A percentile compares a stretch with the other conserved stretches of the same genome.
These are phyloP conservation scores for Ceratosolen fusciceps DNA, from an alignment of 1,140 invertebrate genomes.

Conservation along the genomic window DNA sequence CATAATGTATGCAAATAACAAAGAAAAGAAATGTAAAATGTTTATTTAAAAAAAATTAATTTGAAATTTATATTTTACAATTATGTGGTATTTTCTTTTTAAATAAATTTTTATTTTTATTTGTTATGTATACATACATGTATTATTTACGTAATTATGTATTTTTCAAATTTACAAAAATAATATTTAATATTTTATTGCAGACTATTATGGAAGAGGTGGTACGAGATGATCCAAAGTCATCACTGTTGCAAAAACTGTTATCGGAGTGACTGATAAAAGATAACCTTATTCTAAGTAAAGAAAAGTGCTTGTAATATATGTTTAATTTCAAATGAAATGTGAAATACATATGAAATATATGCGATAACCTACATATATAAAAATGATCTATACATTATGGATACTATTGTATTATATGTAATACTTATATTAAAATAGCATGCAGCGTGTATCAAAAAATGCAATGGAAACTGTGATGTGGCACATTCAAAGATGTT, in stretches of 20 bases:
- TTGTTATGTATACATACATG: conserved; percentile 44
- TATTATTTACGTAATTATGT: too few species aligned
- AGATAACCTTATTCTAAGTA: conserved; percentile 58
- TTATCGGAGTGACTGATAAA: conserved; percentile 79
- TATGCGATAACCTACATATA: conserved; percentile 54
- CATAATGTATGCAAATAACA: too few species aligned
- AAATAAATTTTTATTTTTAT: conserved; percentile 36
- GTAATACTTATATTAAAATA: conserved; percentile 65
- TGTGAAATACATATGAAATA: conserved; percentile 51
- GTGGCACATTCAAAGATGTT: conserved; percentile 53
- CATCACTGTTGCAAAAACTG: conserved; percentile 83
- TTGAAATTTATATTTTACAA: too few species aligned
- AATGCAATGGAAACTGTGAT: conserved; percentile 63
- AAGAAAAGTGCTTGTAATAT: conserved; percentile 68
- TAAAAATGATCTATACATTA: conserved; percentile 64
- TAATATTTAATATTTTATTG: conserved; percentile 54
- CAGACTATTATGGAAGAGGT: conserved; percentile 85
- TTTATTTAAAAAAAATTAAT: too few species aligned
- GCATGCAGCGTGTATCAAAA: conserved; percentile 69
- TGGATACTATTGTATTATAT: conserved; percentile 70
- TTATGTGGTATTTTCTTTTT: conserved; percentile 14
- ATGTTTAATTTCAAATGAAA: conserved; percentile 56
- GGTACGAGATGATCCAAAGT: conserved; percentile 78
- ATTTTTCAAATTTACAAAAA: background rate
- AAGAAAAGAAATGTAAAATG: too few species aligned